Base-by-base conservation (phyloP, 1,140 invertebrate species). In the Platyscapa corneri region DNA sequence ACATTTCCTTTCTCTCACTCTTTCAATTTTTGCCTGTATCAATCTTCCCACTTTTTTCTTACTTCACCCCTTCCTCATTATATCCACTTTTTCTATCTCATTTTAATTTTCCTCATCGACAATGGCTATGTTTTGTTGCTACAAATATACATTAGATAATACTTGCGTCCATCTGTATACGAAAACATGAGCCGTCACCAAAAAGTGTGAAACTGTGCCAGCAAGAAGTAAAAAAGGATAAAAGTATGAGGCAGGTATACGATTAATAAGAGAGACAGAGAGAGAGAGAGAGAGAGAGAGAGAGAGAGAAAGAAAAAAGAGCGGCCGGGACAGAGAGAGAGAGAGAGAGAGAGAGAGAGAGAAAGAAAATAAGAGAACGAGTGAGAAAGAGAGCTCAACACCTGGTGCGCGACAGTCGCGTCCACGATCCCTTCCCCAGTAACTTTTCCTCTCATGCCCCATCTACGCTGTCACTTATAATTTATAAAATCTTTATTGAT, bases 371-470 rank as follows among this genome's bases (percentile, higher is more conserved):
- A 30, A 23, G 18, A 64, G 20, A 79, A 2, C 14, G 39, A 65
- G 37, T 46, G 60, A 70, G n/a, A 53, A 42, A 70, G 78, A 80
- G 78, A 7, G n/a, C 42, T 34, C 64, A 65, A 10, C 80, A 67
- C 67, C 80, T 82, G 80, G 80, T 74, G 80, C 46, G 49, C 80
- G 80, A 82, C 46, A 82, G 23, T 82, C 42, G 46, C 80, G 46
- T 74, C 80, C 74, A 82, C 70, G 23, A 74, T 82, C 46, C 67
- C 65, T 74, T 82, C 32, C 80, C 20, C 32, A 16, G 10, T 74
- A 81, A 32, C n/a, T 81, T 77, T 81, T 20, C 42, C 8, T 82
- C 32, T 74, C 23, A n/a, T 42, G 79, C 39, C 79, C 79, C 79
- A 64, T 49, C n/a, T 81, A 70, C 79, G 12, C 79, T 81, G 64